Base-by-base conservation (phyloP, 2,113 vertebrate species). In the Pimephales promelas region DNA sequence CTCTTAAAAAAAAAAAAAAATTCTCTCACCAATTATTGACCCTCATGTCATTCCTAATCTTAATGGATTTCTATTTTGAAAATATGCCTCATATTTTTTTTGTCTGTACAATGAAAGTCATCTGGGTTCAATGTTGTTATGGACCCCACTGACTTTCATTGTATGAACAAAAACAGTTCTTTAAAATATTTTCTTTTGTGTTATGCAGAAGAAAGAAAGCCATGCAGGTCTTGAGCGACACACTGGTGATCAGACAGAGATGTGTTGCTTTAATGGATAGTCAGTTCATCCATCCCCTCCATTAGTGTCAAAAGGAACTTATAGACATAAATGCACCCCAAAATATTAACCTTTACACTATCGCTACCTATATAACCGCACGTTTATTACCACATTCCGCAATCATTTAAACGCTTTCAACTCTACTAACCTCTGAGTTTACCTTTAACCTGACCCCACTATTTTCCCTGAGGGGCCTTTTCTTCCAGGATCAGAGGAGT, bases 381-480 rank as follows among this genome's bases (percentile, higher is more conserved):
- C 70, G 66, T 82, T 68, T 85, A 85, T 85, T 81, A 77, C 62
- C 45, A 76, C 77, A 86, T 88, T 88, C 84, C 73, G 18, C 84
- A 88, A 88, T 88, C 84, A 88, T 81, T 83, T 73, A 79, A 31
- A 74, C 43, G 70, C 81, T 85, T 85, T 85, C 84, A 88, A 64
- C 81, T 77, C 49, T 49, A 62, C 74, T 80, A 87, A 83, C 86
- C 83, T 76, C 11, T 57, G 14, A 80, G 49, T 73, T 83, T 87
- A 83, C 83, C 87, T 83, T 88, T 88, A 88, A 88, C 87, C 77
- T 81, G 75, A 88, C 84, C 64, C 14, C 77, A 81, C 70, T 73
- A 40, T 84, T 88, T 86, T 83, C 81, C 71, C 84, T 77, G 28
- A 22, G 49, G 81, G 71, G 83, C 78, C 49, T 45, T 68, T 66